phyloP scores from a whole-genome alignment of 1,140 invertebrate genomes.

The Drusus annulatus region DNA sequence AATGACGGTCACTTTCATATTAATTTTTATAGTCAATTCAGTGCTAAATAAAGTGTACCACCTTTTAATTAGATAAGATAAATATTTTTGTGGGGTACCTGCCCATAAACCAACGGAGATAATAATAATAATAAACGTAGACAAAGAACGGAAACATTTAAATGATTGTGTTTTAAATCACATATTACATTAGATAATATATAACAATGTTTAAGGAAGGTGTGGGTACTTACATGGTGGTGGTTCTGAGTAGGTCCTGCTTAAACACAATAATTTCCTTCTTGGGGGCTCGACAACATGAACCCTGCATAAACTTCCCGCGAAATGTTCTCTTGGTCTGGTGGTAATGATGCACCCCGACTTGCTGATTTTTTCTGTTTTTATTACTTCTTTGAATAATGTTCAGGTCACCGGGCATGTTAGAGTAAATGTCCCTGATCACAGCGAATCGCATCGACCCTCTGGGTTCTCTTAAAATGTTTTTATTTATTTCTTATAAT shows the following conservation, averaged over 20 bases:
- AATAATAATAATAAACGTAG: too few species aligned
- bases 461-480: neutral
- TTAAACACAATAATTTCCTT: slow-evolving; percentile 21
- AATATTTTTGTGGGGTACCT: neutral
- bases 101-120: too few species aligned
- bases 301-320: slow-evolving; percentile 24
- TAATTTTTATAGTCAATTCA: too few species aligned
- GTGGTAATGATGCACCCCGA: neutral
- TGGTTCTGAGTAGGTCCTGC: slow-evolving; percentile 19
- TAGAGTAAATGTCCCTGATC: neutral
- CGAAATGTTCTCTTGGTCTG: slow-evolving; percentile 3
- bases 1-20: too few species aligned
- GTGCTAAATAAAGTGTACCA: too few species aligned
- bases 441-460: slow-evolving; percentile 15
- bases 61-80: neutral
- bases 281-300: neutral
- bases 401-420: slow-evolving; percentile 28
- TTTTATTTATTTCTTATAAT: neutral
- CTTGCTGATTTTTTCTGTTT: neutral
- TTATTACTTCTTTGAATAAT: slow-evolving; percentile 9
- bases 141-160: too few species aligned
- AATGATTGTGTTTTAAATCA: neutral
- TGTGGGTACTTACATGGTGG: slow-evolving; percentile 38
- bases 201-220: neutral
- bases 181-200: neutral